phyloP scores from a whole-genome alignment of 2,113 vertebrate genomes.

The Hiodon alosoides region DNA sequence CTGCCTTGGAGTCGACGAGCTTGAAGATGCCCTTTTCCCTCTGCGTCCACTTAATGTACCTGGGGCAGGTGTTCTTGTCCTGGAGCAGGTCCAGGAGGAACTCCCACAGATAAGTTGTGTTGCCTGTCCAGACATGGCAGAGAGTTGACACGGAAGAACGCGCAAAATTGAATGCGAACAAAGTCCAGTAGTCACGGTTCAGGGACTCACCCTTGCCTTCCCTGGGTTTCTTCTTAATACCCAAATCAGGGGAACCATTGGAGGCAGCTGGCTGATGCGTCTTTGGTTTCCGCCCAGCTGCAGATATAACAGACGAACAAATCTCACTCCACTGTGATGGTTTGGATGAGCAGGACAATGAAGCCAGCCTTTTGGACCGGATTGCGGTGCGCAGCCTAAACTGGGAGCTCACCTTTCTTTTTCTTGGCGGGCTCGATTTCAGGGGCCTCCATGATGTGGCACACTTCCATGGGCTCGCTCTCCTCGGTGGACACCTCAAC shows the following conservation, averaged over 20 bases:
- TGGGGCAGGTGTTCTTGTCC: constrained; percentile 96
- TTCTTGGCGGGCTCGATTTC: constrained; percentile 81
- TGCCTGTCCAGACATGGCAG: constrained; percentile 62
- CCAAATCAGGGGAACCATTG: constrained; percentile 78
- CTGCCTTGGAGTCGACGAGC: constrained; percentile 94
- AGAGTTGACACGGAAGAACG: neutral
- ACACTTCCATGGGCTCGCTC: constrained; percentile 83
- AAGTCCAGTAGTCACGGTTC: neutral
- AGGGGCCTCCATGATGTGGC: constrained; percentile 69
- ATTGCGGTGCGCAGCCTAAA: neutral
- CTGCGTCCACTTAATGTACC: constrained; percentile 98
- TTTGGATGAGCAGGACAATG: neutral
- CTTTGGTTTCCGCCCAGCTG: constrained; percentile 90
- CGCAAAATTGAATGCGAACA: neutral
- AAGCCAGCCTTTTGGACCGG: neutral
- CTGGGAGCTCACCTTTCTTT: constrained; percentile 81
- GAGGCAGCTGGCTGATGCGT: constrained; percentile 69
- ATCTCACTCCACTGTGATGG: neutral
- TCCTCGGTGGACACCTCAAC: constrained; percentile 92
- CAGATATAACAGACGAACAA: constrained; percentile 25
- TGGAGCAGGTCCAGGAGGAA: constrained; percentile 95
- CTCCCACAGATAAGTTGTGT: constrained; percentile 95
- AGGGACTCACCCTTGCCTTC: constrained; percentile 84
- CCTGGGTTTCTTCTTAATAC: constrained; percentile 90
- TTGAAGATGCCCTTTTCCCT: constrained; percentile 98